Percentiles rank a stretch among this genome's conserved stretches.
These are phyloP conservation scores for Archivesica marissinica DNA, from an alignment of 1,140 invertebrate species.

Conservation along the genomic window DNA sequence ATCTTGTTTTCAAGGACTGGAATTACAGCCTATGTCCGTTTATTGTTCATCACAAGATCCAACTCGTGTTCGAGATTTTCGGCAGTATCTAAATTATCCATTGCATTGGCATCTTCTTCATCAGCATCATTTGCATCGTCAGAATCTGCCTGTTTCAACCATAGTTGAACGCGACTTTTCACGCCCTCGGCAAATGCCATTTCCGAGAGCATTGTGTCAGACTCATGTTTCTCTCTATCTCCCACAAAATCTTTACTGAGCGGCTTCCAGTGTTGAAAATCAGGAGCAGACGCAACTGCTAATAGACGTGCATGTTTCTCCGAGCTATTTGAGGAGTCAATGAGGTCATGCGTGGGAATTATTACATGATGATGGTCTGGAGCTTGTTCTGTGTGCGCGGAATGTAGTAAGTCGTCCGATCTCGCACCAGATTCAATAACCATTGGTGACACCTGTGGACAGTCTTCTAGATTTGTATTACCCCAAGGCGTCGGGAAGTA, in stretches of 20 bases:
- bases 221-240: slow-evolving; percentile 62
- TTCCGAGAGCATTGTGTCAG: slow-evolving; percentile 74
- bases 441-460: slow-evolving; percentile 49
- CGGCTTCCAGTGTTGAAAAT: slow-evolving; percentile 77
- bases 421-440: slow-evolving; percentile 31
- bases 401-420: slow-evolving; percentile 68
- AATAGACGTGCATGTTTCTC: slow-evolving; percentile 51
- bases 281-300: slow-evolving; percentile 68
- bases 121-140: slow-evolving; percentile 67
- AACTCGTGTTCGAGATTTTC: slow-evolving; percentile 39
- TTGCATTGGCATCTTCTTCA: slow-evolving; percentile 63
- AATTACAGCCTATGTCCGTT: too few species aligned
- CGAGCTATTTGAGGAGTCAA: slow-evolving; percentile 53
- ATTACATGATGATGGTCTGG: slow-evolving; percentile 72
- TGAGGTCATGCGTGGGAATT: slow-evolving; percentile 40
- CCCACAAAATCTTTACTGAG: slow-evolving; percentile 53
- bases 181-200: slow-evolving; percentile 73
- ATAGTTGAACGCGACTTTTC: slow-evolving; percentile 72
- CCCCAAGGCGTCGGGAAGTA: slow-evolving; percentile 59
- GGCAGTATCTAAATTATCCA: slow-evolving; percentile 52
- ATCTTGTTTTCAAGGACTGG: too few species aligned
- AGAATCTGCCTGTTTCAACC: slow-evolving; percentile 70
- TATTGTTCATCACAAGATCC: slow-evolving; percentile 24
- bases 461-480: slow-evolving; percentile 36
- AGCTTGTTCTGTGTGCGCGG: slow-evolving; percentile 75